Evolutionary conservation across 2,888 invertebrate genomes (phyloP).

Genomic region (Eueremaeus valkanovi): DNA sequence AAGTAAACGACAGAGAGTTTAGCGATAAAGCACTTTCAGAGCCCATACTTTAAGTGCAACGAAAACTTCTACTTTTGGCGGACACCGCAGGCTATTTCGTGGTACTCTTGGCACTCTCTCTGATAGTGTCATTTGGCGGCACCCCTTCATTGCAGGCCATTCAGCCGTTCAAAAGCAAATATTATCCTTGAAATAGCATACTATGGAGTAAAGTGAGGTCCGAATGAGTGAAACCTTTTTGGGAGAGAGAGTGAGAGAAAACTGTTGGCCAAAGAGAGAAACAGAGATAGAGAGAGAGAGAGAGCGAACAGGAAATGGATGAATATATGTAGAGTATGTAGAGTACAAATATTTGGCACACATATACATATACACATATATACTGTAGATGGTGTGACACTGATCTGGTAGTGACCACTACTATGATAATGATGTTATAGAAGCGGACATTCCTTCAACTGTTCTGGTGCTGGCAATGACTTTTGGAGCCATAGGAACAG

Average conservation of each 20-base stretch:
- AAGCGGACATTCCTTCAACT: background rate
- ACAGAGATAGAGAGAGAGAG: background rate
- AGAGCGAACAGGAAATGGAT: background rate
- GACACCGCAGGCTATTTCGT: slow-evolving; percentile 18
- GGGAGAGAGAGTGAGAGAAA: background rate
- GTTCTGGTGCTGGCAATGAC: no score
- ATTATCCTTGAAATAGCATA: background rate
- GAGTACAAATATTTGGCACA: slow-evolving; percentile 12
- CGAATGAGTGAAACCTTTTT: background rate
- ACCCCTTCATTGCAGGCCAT: slow-evolving; percentile 6
- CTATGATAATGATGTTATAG: background rate
- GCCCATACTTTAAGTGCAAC: background rate
- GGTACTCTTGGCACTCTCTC: background rate
- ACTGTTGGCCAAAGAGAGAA: no score
- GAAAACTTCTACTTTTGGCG: background rate
- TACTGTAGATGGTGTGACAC: no score
- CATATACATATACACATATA: no score
- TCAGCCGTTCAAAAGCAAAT: slow-evolving; percentile 2
- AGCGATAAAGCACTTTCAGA: slow-evolving; percentile 14
- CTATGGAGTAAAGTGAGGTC: background rate
- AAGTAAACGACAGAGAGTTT: background rate
- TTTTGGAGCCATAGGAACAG: background rate
- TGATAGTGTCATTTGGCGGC: slow-evolving; percentile 25
- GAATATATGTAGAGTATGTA: background rate
- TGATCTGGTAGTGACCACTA: slow-evolving; percentile 1